Conservation (phyloP, 1,140 invertebrate species). For the Rhizoglyphus robini region DNA sequence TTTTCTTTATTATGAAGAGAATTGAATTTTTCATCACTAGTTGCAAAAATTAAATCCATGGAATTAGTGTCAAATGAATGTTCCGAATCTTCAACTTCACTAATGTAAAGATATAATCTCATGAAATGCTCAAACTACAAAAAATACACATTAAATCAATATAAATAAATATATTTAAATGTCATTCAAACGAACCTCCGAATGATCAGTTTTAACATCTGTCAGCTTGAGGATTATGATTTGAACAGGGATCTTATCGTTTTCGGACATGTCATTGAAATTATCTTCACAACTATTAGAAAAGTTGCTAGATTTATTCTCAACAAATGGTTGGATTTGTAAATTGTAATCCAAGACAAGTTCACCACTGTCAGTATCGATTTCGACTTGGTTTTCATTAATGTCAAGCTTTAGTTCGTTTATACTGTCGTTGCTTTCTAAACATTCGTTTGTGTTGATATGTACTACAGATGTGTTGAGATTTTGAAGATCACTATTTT, state of each 20-base stretch:
- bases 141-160: neutral
- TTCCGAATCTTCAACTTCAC: neutral
- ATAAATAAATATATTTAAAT: neutral
- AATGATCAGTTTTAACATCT: conserved; percentile 2
- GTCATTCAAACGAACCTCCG: neutral
- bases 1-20: neutral
- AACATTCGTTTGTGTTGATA: no score
- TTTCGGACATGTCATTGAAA: no score
- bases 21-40: neutral
- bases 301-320: no score
- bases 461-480: no score
- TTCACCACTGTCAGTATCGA: no score
- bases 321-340: no score
- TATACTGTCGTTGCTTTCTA: no score
- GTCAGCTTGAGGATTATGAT: neutral
- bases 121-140: neutral
- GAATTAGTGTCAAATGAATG: neutral
- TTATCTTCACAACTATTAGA: no score
- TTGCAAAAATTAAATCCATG: neutral
- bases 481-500: no score
- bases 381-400: no score
- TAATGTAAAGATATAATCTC: neutral
- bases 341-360: no score
- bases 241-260: neutral
- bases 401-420: no score